Base-by-base conservation (phyloP, 2,797 vertebrate genomes). In the Naso thynnoides region DNA sequence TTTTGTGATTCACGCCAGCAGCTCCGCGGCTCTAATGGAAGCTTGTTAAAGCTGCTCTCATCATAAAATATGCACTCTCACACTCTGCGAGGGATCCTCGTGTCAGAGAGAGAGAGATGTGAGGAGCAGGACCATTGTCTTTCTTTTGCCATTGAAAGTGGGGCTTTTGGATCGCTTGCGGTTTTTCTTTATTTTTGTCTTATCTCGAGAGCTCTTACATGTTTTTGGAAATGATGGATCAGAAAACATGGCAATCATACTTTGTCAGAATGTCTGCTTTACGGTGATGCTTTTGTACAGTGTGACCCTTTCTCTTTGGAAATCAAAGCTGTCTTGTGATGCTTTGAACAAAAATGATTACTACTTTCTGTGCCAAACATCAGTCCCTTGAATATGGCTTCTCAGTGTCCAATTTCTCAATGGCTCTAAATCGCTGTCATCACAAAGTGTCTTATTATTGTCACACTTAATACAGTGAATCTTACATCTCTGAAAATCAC, bases 281-380 rank as follows among this genome's bases (percentile, higher is more conserved):
- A 54, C 72, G 33, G 45, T 67, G 67, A 52, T 72, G 76, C 49
- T 82, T 73, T 79, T 24, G 41, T 33, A 48, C 33, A 69, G 60
- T 70, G 57, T 85, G 70, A 41, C 61, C 27, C 50, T 70, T 68
- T 48, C 49, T 74, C 55, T 76, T 82, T 65, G 48, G 78, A 83
- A 79, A 48, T 58, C 45, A 82, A 81, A 81, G 55, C 78, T 26
- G 50, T 63, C 56, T 68, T 74, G 72, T 79, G 77, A 86, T 83
- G 77, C 72, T 82, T 78, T 39, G 52, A 85, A 69, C 47, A 64
- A 77, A n/a, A 82, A 75, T 64, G 27, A 86, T 77, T 73, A 50
- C 45, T 44, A 11, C 53, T 81, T 73, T 67, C 62, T 69, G 38
- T 29, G 53, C 65, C 44, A 45, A 71, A 59, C 49, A 77, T 78